Evolutionary conservation across 2,113 vertebrate genomes (phyloP).

Genomic region (Hypomesus transpacificus): DNA sequence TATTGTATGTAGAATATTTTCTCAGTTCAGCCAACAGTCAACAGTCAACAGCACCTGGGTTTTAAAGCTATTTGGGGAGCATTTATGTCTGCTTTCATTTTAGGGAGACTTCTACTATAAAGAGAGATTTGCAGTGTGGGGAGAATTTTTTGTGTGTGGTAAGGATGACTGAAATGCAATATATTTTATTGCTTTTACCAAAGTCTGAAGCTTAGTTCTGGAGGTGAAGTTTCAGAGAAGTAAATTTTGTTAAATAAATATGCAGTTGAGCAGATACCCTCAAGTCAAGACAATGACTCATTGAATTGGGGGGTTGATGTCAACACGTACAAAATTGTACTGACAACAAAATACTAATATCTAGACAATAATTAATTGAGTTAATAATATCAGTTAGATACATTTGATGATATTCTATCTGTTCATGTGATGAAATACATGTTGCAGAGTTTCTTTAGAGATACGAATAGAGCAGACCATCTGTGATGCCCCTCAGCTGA

Average conservation of each 20-base stretch:
- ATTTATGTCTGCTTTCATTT: slow-evolving; percentile 54
- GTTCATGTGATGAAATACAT: neutral
- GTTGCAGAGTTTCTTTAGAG: slow-evolving; percentile 13
- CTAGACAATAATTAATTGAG: too few species aligned
- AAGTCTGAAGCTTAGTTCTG: slow-evolving; percentile 20
- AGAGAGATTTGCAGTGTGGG: neutral
- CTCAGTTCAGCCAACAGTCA: slow-evolving; percentile 19
- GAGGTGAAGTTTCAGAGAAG: slow-evolving; percentile 23
- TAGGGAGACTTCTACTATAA: slow-evolving; percentile 2
- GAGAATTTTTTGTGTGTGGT: neutral
- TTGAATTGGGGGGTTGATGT: too few species aligned
- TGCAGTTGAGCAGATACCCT: slow-evolving; percentile 22
- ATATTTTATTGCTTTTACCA: slow-evolving; percentile 40
- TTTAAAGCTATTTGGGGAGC: slow-evolving; percentile 30
- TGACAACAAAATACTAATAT: too few species aligned
- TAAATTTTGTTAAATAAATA: slow-evolving; percentile 45
- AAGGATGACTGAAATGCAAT: slow-evolving; percentile 25
- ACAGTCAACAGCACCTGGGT: slow-evolving; percentile 14
- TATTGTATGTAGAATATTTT: slow-evolving; percentile 35
- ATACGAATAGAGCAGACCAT: slow-evolving; percentile 19
- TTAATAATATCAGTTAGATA: neutral
- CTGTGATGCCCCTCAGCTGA: slow-evolving; percentile 29
- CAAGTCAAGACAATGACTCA: neutral
- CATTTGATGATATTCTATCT: neutral
- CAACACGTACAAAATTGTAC: too few species aligned